phyloP scores from a whole-genome alignment of 2,797 vertebrate genomes.

The Glyptemys insculpta region DNA sequence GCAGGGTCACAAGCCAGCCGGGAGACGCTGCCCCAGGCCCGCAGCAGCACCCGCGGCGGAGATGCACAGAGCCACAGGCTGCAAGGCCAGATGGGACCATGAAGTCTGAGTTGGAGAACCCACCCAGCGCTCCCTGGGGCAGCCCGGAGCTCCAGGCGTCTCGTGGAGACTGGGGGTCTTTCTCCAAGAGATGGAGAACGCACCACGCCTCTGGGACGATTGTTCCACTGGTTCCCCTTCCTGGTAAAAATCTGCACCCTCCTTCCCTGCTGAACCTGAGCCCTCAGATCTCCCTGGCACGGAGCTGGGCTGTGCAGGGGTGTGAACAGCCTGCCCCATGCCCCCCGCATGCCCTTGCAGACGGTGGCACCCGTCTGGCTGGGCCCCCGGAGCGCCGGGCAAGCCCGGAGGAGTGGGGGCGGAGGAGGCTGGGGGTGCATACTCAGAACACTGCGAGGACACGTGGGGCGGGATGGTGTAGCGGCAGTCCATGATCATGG shows the following conservation, averaged over 20 bases:
- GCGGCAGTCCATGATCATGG: conserved; percentile 95
- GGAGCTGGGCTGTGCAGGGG: neutral
- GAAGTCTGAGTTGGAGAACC: neutral
- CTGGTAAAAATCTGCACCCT: neutral
- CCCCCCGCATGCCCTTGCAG: neutral
- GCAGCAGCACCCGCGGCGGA: conserved; percentile 77
- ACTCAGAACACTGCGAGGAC: conserved; percentile 88
- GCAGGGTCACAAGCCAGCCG: neutral
- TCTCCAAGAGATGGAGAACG: too few species aligned
- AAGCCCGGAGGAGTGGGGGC: fast-evolving
- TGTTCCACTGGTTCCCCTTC: too few species aligned
- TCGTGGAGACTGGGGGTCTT: too few species aligned
- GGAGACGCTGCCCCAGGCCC: neutral
- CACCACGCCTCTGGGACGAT: too few species aligned
- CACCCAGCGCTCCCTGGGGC: too few species aligned
- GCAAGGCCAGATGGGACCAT: neutral
- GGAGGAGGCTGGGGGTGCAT: conserved; percentile 52
- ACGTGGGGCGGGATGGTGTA: conserved; percentile 87
- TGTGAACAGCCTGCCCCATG: neutral
- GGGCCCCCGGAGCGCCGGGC: neutral
- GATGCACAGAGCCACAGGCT: fast-evolving
- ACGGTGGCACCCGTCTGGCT: neutral
- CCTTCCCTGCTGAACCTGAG: neutral
- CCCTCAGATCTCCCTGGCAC: neutral
- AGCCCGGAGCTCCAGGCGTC: too few species aligned